Percentiles rank a stretch among this genome's conserved stretches.
Conservation (phyloP, 2,113 vertebrate genomes). For the Gorsachius goisagi region DNA sequence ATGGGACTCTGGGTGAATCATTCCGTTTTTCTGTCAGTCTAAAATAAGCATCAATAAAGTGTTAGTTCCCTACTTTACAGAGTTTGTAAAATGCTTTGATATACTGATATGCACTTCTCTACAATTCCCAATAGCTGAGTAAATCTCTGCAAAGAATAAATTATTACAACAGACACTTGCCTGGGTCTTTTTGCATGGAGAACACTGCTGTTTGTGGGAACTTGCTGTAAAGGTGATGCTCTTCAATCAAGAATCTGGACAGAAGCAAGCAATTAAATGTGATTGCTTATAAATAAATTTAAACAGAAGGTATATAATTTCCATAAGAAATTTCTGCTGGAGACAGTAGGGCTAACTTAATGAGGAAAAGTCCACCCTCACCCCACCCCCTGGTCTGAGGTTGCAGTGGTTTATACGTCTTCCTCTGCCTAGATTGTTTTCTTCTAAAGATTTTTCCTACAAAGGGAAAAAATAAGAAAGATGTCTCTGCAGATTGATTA, state of each 20-base stretch:
- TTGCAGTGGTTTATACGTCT: neutral
- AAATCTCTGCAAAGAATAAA: neutral
- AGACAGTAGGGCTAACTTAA: neutral
- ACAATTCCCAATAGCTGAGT: neutral
- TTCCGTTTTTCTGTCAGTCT: neutral
- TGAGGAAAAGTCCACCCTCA: neutral
- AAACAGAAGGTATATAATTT: accelerated
- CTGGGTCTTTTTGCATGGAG: neutral
- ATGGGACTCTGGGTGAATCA: neutral
- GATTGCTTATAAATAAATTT: neutral
- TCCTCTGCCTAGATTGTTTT: neutral
- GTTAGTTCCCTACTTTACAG: neutral
- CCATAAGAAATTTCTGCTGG: neutral
- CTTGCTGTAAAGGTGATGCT: neutral
- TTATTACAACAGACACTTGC: neutral
- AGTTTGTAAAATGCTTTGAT: neutral
- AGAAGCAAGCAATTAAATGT: neutral
- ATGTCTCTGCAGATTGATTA: neutral
- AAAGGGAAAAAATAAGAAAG: neutral
- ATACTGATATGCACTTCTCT: neutral
- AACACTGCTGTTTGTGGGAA: neutral
- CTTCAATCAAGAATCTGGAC: neutral
- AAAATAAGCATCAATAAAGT: neutral
- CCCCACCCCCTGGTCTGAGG: neutral
- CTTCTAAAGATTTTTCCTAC: neutral